A percentile compares a stretch with the other conserved stretches of the same genome.
These are phyloP conservation scores for Corvus cornix DNA, from an alignment of 2,113 vertebrate genomes.

Conservation along the genomic window DNA sequence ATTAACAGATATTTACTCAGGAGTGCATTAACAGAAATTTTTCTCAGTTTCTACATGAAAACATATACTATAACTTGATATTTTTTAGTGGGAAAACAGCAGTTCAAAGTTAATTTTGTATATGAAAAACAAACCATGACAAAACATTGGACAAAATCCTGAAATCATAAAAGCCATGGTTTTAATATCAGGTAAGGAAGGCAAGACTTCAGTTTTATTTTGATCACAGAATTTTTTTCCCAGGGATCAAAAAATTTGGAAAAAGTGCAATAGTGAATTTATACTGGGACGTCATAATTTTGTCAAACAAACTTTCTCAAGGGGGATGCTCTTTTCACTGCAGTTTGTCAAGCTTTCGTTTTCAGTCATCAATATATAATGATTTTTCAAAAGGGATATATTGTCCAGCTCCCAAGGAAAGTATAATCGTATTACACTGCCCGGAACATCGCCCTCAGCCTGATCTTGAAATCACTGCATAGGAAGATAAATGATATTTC, in stretches of 20 bases:
- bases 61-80: background rate
- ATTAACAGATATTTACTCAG: background rate
- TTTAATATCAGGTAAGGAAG: background rate
- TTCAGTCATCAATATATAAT: slow-evolving; percentile 50
- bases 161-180: background rate
- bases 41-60: background rate
- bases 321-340: background rate
- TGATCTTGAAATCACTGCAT: slow-evolving; percentile 41
- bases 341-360: slow-evolving; percentile 28
- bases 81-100: background rate
- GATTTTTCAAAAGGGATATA: slow-evolving; percentile 24
- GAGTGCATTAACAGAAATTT: background rate
- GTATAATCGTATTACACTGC: slow-evolving; percentile 24
- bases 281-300: background rate
- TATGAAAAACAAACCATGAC: background rate
- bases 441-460: slow-evolving; percentile 27
- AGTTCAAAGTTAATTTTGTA: background rate
- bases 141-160: background rate
- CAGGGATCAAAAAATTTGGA: background rate
- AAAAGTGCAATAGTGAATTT: background rate
- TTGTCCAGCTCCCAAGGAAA: background rate
- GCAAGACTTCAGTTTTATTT: background rate
- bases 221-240: background rate
- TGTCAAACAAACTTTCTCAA: slow-evolving; percentile 15
- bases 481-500: slow-evolving; percentile 39